A percentile compares a stretch with the other conserved stretches of the same genome.
Evolutionary conservation across 2,113 vertebrate species (phyloP).

Genomic region (Mustelus asterias): DNA sequence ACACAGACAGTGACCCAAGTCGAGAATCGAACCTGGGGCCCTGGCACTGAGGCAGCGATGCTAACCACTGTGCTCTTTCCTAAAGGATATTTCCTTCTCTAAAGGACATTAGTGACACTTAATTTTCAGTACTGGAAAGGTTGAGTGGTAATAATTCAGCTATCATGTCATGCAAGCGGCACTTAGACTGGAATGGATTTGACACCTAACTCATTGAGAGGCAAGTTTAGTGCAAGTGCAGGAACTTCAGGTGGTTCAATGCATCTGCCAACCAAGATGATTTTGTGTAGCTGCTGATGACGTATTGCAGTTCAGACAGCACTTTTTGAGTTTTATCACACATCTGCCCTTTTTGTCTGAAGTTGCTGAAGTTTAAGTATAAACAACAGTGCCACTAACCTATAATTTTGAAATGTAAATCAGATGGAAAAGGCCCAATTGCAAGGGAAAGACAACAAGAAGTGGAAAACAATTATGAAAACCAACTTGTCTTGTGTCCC

Average conservation of each 20-base stretch:
- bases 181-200: not conserved
- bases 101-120: not conserved
- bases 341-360: not conserved
- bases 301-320: not conserved
- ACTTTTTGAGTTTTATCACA: not conserved
- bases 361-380: not conserved
- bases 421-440: too few species aligned
- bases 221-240: not conserved
- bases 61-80: too few species aligned
- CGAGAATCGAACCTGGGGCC: too few species aligned
- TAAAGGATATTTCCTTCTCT: too few species aligned
- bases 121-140: not conserved
- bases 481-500: too few species aligned
- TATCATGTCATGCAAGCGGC: not conserved
- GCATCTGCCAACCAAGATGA: not conserved
- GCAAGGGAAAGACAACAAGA: too few species aligned
- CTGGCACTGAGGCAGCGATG: too few species aligned
- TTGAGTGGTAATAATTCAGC: not conserved
- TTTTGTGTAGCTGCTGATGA: not conserved
- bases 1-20: too few species aligned
- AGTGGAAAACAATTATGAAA: too few species aligned
- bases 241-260: not conserved
- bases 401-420: too few species aligned
- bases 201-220: too few species aligned
- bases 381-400: not conserved